phyloP scores from a whole-genome alignment of 2,797 vertebrate genomes.

The Anomalospiza imberbis region DNA sequence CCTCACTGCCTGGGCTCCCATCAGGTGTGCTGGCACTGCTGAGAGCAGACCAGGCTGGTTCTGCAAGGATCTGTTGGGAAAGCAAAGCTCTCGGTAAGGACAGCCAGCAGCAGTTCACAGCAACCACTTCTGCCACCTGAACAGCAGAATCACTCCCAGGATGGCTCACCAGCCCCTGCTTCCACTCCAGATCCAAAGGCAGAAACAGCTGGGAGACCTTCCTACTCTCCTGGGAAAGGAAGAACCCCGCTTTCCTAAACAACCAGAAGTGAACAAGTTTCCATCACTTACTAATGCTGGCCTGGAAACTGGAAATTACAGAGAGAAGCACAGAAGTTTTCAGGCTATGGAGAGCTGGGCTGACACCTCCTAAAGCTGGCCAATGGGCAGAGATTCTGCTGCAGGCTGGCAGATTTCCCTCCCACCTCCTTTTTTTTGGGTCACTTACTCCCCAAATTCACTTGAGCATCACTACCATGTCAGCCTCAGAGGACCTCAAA shows the following conservation, averaged over 20 bases:
- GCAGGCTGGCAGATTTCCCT: background rate
- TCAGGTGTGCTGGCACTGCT: background rate
- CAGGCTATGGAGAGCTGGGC: background rate
- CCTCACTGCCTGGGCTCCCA: background rate
- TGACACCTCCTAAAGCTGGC: background rate
- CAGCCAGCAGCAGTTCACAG: background rate
- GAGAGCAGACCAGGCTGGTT: constrained; percentile 22
- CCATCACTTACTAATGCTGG: background rate
- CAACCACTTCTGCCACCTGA: background rate
- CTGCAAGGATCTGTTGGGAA: constrained; percentile 15
- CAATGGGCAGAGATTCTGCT: background rate
- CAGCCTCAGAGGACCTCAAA: constrained; percentile 2
- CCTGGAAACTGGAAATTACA: background rate
- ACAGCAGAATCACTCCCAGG: background rate
- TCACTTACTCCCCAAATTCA: constrained; percentile 8
- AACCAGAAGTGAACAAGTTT: background rate
- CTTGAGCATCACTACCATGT: background rate
- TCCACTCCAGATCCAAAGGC: background rate
- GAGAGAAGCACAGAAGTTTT: background rate
- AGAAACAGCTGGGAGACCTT: background rate
- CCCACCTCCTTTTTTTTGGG: background rate
- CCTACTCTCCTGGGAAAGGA: background rate
- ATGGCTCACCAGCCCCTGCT: background rate
- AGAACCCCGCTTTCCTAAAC: background rate
- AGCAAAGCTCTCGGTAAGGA: background rate